Base-by-base conservation (phyloP, 1,140 invertebrate genomes). In the Drosophila repleta region DNA sequence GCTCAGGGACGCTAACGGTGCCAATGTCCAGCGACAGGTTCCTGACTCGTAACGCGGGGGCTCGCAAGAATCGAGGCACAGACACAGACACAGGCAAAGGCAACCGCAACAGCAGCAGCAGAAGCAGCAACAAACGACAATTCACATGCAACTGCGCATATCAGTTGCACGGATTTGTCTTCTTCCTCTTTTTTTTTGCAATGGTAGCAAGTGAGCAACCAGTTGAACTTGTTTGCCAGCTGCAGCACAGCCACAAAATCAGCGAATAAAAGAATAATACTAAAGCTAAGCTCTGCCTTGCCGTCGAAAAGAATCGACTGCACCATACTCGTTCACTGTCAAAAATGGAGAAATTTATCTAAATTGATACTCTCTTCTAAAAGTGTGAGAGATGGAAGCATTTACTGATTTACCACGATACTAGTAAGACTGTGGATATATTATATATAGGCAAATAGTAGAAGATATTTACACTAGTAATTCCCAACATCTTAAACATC, bases 221-320 rank as follows among this genome's bases (percentile, higher is more conserved):
- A 85, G 82, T 85, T 87, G 35, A 79, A 82, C 82, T 85, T 68
- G 81, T 85, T 85, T 87, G 74, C 39, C 76, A 74, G 24, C 63
- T 32, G 24, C 49, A 53, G 17, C 29, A 24, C 74, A 65, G 37
- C 52, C 24, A 51, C 63, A 74, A 35, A 63, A 68, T 35, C 32
- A 81, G 61, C 62, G 58, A 61, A 74, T 32, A 52, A 69, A 11
- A 69, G 17, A 61, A 41, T 21, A 49, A 26, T 26, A 41, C 17
- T 48, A n/a, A 48, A 56, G 15, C 13, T 41, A 61, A 11, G 32
- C 11, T 11, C 32, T 35, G n/a, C n/a, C n/a, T 13, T 1, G 8
- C 10, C 3, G 32, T 3, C 10, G 29, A 1, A 5, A 2, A 29
- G 6, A 29, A 8, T 7, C 29, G 11, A 35, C 32, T 35, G 32